Base-by-base conservation (phyloP, 2,113 vertebrate genomes). In the Triplophysa siluroides region DNA sequence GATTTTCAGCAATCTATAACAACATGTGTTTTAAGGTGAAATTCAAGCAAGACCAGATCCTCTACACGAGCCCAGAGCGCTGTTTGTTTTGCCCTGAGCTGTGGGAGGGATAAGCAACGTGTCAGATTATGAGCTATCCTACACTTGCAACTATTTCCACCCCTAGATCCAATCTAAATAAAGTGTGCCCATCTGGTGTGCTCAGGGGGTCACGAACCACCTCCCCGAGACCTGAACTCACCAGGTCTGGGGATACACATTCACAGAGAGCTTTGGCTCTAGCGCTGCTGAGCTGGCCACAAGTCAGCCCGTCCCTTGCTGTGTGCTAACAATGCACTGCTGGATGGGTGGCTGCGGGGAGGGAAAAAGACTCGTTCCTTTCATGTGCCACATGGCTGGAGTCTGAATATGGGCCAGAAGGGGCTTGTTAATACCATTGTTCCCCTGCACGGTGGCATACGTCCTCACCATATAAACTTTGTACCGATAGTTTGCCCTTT, bases 331-430 rank as follows among this genome's bases (percentile, higher is more conserved):
- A 96, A 97, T 93, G 90, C 84, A 86, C 87, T 82, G 83, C 88
- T 91, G 92, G 88, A 91, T 88, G 89, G 92, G 90, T 87, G 89
- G 76, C 77, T 61, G 72, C 18, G 58, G 79, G 81, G 81, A 79
- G 63, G 73, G 38, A 76, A 86, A 87, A 89, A 88, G 86, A 85
- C 87, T 88, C 88, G 88, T 92, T 89, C 90, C 93, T 95, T 93
- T 95, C 90, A 93, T 90, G 90, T 88, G 90, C 93, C 93, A 96
- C 94, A 96, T 95, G 95, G 92, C 92, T 91, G 72, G 81, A 86
- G 87, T 84, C 83, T 95, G 93, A 91, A 91, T 88, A 89, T 90
- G 88, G 93, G 95, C 92, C 94, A 93, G 90, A 86, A 92, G 92
- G 92, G 94, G 91, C 81, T 88, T 92, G 92, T 90, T 95, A 93